phyloP scores from a whole-genome alignment of 2,888 invertebrate species.

The Drosophila melanosoma region DNA sequence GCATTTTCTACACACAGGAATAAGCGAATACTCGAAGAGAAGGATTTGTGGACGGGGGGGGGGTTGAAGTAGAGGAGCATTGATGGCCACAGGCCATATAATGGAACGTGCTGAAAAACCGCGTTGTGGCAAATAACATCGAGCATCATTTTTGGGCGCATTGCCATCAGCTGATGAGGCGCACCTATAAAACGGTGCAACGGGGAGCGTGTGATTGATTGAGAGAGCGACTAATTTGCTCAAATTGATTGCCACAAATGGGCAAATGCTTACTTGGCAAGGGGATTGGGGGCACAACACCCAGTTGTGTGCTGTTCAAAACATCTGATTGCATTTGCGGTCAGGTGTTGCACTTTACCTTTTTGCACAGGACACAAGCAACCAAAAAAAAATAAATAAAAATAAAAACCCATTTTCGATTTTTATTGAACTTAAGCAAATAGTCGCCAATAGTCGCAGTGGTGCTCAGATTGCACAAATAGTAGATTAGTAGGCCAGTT shows the following conservation, averaged over 20 bases:
- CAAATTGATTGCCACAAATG: conserved; percentile 28
- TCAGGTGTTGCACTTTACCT: conserved; percentile 24
- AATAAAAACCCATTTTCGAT: conserved; percentile 3
- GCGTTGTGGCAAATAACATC: conserved; percentile 61
- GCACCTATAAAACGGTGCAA: conserved; percentile 36
- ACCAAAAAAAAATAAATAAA: conserved; percentile 20
- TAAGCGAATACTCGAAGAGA: conserved; percentile 5
- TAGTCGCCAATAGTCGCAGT: background rate
- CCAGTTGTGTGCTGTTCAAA: background rate
- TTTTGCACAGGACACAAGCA: conserved; percentile 9
- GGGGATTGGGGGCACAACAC: background rate
- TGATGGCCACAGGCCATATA: conserved; percentile 25
- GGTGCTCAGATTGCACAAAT: background rate
- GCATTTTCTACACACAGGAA: conserved; percentile 49
- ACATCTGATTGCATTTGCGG: conserved; percentile 47
- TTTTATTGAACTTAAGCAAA: conserved; percentile 11
- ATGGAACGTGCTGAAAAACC: conserved; percentile 72
- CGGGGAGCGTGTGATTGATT: background rate
- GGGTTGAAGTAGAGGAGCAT: background rate
- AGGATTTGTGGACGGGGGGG: background rate
- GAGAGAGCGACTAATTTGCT: conserved; percentile 31
- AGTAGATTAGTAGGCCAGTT: background rate
- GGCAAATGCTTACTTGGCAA: conserved; percentile 1
- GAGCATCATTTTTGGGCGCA: conserved; percentile 41
- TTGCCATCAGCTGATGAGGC: conserved; percentile 13